A percentile compares a stretch with the other conserved stretches of the same genome.
These are phyloP conservation scores for Panthera tigris DNA, from an alignment of 2,113 vertebrate species.

Conservation along the genomic window DNA sequence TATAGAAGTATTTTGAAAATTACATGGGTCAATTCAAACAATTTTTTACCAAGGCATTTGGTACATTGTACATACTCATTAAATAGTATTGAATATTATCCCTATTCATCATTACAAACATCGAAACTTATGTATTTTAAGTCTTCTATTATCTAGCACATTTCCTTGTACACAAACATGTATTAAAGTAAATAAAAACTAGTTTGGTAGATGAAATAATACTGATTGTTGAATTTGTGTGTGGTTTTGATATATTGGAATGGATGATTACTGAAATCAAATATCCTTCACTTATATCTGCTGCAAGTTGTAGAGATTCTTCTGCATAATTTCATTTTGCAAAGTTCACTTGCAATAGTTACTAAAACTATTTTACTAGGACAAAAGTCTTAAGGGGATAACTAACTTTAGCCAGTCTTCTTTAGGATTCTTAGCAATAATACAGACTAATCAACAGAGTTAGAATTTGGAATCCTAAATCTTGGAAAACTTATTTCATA, in stretches of 20 bases:
- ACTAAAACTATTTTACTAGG: slow-evolving; percentile 40
- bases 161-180: background rate
- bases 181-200: background rate
- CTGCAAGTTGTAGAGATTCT: background rate
- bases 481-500: slow-evolving; percentile 54
- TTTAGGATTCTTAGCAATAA: slow-evolving; percentile 75
- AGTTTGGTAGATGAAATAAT: background rate
- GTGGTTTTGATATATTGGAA: background rate
- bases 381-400: slow-evolving; percentile 54
- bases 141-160: background rate
- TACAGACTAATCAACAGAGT: slow-evolving; percentile 63
- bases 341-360: background rate
- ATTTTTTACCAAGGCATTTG: background rate
- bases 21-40: background rate
- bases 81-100: background rate
- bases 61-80: background rate
- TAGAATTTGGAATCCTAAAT: slow-evolving; percentile 62
- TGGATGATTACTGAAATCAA: background rate
- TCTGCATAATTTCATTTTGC: background rate
- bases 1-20: background rate
- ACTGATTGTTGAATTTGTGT: background rate
- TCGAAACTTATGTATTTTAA: background rate
- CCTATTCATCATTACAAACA: background rate
- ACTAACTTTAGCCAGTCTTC: slow-evolving; percentile 25
- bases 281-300: background rate